These are phyloP conservation scores for Phrynosoma blainvillii DNA, from an alignment of 2,113 vertebrate genomes.

Conservation along the genomic window DNA sequence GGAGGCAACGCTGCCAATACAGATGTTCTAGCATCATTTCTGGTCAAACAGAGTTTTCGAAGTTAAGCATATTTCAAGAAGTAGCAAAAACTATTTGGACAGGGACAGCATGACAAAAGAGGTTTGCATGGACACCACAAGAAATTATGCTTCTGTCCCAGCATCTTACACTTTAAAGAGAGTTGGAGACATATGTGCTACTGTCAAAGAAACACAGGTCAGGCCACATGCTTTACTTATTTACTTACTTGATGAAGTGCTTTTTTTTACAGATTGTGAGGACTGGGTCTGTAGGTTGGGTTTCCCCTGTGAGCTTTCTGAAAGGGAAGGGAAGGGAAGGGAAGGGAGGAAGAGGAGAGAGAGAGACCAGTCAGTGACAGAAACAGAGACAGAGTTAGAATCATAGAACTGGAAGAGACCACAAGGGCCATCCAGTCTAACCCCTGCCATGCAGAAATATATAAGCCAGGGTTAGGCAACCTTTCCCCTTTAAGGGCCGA, in stretches of 20 bases:
- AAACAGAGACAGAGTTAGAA: too few relatives aligned
- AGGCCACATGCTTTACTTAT: not conserved
- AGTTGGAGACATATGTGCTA: not conserved
- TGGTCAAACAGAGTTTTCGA: not conserved
- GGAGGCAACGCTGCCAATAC: not conserved
- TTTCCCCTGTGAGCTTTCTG: constrained; percentile 33
- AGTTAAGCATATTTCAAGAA: not conserved
- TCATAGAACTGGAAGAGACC: too few relatives aligned
- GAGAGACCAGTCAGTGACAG: too few relatives aligned
- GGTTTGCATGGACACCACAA: not conserved
- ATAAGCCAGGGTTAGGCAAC: too few relatives aligned
- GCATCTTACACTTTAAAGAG: not conserved
- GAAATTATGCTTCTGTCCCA: not conserved
- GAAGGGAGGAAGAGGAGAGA: too few relatives aligned
- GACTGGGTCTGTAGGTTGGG: fast-evolving
- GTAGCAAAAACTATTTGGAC: too few relatives aligned
- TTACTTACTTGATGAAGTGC: constrained; percentile 18
- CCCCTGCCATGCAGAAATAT: too few relatives aligned
- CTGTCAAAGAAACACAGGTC: too few relatives aligned
- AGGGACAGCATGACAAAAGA: not conserved
- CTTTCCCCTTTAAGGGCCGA: too few relatives aligned
- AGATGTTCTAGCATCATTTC: too few relatives aligned
- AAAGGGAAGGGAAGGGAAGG: constrained; percentile 1
- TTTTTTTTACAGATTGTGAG: fast-evolving
- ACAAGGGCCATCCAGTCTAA: too few relatives aligned